phyloP scores from a whole-genome alignment of 1,140 invertebrate species.

The Philotrypesis tridentata region DNA sequence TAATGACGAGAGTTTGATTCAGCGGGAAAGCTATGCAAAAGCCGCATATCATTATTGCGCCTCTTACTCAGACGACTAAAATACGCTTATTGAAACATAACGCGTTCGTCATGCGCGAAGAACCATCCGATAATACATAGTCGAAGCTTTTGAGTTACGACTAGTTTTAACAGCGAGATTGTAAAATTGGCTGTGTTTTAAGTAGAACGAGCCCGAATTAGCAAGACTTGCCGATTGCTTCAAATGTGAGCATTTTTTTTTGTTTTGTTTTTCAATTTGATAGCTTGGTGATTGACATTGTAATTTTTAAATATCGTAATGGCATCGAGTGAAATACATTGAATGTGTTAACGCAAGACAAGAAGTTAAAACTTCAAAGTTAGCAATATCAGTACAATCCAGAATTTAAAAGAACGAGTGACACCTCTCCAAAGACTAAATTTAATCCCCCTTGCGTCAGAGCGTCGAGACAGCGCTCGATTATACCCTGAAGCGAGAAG shows the following conservation, averaged over 20 bases:
- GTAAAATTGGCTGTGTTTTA: background rate
- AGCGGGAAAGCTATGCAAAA: background rate
- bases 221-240: background rate
- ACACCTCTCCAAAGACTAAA: background rate
- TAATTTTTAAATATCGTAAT: too few species aligned
- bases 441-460: background rate
- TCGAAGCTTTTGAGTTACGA: background rate
- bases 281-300: too few species aligned
- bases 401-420: background rate
- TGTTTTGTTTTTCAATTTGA: background rate
- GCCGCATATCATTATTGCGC: background rate
- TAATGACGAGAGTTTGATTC: background rate
- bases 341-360: too few species aligned
- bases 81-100: background rate
- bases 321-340: too few species aligned
- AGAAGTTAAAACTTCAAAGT: background rate
- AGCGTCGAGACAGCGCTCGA: background rate
- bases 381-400: background rate
- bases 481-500: background rate
- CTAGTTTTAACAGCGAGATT: background rate
- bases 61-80: background rate
- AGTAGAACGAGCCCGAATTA: background rate
- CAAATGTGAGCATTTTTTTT: background rate
- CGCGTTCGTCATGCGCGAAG: background rate
- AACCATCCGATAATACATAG: background rate